Conservation (phyloP, 2,888 invertebrate species). For the Caenorhabditis auriculariae region DNA sequence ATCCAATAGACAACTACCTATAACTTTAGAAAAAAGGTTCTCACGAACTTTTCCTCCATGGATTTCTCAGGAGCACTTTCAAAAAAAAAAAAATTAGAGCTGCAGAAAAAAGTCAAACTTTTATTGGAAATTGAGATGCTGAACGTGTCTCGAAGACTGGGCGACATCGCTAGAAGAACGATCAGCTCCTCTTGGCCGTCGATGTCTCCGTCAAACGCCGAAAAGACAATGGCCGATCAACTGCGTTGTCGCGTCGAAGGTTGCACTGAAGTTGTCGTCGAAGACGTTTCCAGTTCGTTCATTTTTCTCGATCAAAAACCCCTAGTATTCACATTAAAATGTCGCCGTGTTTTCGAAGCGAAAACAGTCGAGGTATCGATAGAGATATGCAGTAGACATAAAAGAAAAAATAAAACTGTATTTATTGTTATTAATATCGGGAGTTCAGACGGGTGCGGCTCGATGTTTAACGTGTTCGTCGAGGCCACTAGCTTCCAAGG, state of each 20-base stretch:
- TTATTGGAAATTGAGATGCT: conserved; percentile 1
- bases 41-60: too few species aligned
- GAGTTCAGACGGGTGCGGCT: conserved; percentile 67
- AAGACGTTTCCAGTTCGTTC: conserved; percentile 64
- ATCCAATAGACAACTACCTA: too few species aligned
- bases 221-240: conserved; percentile 54
- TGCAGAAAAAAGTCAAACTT: background rate
- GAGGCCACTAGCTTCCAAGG: conserved; percentile 65
- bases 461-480: conserved; percentile 66
- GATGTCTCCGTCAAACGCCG: conserved; percentile 60
- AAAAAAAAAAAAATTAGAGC: background rate
- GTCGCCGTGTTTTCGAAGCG: background rate
- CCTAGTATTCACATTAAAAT: too few species aligned
- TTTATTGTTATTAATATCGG: too few species aligned
- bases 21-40: too few species aligned
- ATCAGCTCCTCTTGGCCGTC: too few species aligned
- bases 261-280: conserved; percentile 60
- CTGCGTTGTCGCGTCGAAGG: conserved; percentile 62
- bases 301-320: too few species aligned
- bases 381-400: background rate
- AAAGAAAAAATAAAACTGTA: background rate
- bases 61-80: too few species aligned
- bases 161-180: too few species aligned
- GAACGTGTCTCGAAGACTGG: too few species aligned
- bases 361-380: too few species aligned